These are phyloP conservation scores for Zelleria hepariella DNA, from an alignment of 2,888 invertebrate genomes.

Conservation along the genomic window DNA sequence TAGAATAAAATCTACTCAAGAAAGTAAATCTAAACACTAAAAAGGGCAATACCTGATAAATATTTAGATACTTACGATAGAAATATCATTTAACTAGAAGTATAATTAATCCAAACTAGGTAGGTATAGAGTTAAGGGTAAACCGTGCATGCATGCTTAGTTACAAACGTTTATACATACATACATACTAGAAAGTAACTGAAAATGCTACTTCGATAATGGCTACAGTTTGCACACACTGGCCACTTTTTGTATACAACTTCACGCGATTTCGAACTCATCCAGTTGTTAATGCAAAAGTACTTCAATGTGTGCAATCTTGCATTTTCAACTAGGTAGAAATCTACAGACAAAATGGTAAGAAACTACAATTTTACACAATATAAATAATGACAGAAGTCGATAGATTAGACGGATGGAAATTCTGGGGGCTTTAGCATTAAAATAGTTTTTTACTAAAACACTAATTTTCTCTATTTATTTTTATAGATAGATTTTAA, in stretches of 20 bases:
- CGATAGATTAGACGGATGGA: conserved; percentile 70
- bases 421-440: conserved; percentile 71
- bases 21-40: too few relatives aligned
- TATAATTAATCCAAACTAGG: neutral
- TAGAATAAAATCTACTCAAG: too few relatives aligned
- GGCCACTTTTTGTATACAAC: neutral
- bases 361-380: conserved; percentile 41
- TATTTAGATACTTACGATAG: too few relatives aligned
- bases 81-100: neutral
- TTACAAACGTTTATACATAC: neutral
- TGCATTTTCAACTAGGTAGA: neutral
- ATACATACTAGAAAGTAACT: neutral
- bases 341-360: conserved; percentile 17
- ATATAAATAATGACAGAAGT: conserved; percentile 67
- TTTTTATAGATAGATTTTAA: neutral
- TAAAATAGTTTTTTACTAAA: conserved; percentile 12
- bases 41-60: too few relatives aligned
- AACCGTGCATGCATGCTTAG: neutral
- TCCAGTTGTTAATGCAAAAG: neutral
- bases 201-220: neutral
- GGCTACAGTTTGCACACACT: neutral
- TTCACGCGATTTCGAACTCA: neutral
- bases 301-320: neutral
- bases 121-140: too few relatives aligned
- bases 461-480: neutral